Base-by-base conservation (phyloP, 2,797 vertebrate species). In the Jordanella pulchra region DNA sequence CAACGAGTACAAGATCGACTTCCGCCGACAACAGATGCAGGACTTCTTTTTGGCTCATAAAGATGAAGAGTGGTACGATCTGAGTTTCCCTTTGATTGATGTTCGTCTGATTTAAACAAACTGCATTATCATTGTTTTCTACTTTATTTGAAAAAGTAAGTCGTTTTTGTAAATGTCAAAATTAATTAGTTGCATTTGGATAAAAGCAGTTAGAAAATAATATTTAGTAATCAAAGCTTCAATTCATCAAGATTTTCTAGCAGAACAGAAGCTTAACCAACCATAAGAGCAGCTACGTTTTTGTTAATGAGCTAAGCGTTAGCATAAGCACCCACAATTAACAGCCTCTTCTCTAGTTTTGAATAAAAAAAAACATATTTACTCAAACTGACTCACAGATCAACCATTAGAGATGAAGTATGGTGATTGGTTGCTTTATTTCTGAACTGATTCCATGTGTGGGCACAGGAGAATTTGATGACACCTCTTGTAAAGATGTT, bases 31-130 rank as follows among this genome's bases (percentile, higher is more conserved):
- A 87, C 97, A 99, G 94, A 97, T 98, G 96, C 97, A 98, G 88
- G 97, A 98, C 27, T 99, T 98, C 93, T 99, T 98, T 92, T 88
- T 98, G 88, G 94, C 96, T 3, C 97, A 99, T 86, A 99, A 98
- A 92, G 97, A 97, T 5, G 97, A 99, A 91, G 97, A 99, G 95
- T 98, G 97, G 97, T 99, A 95, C 88, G 96, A 70, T 79, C 84
- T 85, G 70, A 72, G 54, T 83, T 83, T 75, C 61, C 3, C 18
- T 69, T 30, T 45, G 9, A 21, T 65, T 71, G 65, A 55, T 35
- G 32, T 45, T 64, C 60, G 65, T 75, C 23, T 72, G 13, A 1
- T 63, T 44, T 44, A 44, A 42, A 23, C 25, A 14, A 54, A 4
- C 53, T 25, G 5, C 53, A 54, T 54, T 54, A 14, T 54, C 12